Base-by-base conservation (phyloP, 2,888 invertebrate genomes). In the Loripinus fragilis region DNA sequence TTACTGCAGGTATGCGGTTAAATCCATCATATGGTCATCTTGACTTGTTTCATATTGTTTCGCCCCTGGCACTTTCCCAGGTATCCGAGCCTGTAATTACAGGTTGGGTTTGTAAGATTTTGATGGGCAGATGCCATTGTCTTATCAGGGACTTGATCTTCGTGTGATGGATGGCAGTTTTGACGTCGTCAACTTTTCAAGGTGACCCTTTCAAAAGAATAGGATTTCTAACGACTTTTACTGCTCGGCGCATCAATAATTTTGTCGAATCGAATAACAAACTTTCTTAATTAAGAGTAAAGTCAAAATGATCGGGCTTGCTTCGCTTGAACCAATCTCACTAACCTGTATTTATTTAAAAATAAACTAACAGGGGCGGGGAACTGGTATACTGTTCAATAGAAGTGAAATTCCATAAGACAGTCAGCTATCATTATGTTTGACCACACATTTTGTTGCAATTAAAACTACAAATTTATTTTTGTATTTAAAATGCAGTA, bases 71-170 rank as follows among this genome's bases (percentile, higher is more conserved):
- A 71, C 48, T 81, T 81, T 76, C 81, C 81, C 81, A 76, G 68
- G 52, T 52, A 23, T 23, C 38, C 2, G 23, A 76, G 70, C 76
- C 78, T 71, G 67, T 79, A 82, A 82, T 79, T 82, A 79, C 76
- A 52, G 71, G 20, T 64, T 23, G 52, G 71, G 70, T 50, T 74
- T 69, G 64, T 74, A 74, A 45, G 20, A 42, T 23, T 74, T 66
- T 79, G 81, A 78, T 78, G 76, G 81, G 73, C 81, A 76, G 33
- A 33, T 76, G 81, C 71, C 81, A 76, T 78, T 78, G 81, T 82
- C 81, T 82, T 82, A 82, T 82, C 81, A 50, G 28, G 28, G 76
- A 71, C 64, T 52, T 65, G 74, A 82, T 82, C 81, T 78, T 30
- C 28, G 23, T 30, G 50, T 82, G 76, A 78, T 74, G 76, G 74